These are phyloP conservation scores for Bombylius major DNA, from an alignment of 2,888 invertebrate genomes.

Conservation along the genomic window DNA sequence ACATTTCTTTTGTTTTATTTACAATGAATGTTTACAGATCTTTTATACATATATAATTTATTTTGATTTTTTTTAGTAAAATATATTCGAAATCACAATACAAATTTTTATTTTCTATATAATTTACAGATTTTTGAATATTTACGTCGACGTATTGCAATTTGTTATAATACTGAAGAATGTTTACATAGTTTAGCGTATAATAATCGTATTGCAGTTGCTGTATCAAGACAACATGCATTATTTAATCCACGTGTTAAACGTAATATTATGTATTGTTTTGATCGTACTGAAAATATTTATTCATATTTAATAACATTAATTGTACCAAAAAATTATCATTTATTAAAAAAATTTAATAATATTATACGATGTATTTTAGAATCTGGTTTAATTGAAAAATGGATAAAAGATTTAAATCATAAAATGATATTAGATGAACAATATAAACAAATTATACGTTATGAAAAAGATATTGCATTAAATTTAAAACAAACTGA, in stretches of 20 bases:
- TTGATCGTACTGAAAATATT: conserved; percentile 29
- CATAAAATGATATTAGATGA: conserved; percentile 23
- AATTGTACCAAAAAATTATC: conserved; percentile 29
- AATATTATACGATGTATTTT: conserved; percentile 28
- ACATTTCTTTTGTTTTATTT: too few relatives aligned
- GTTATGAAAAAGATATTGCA: conserved; percentile 11
- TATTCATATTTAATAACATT: conserved; percentile 31
- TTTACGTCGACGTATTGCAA: conserved; percentile 27
- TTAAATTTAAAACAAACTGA: conserved; percentile 23
- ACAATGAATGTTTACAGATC: too few relatives aligned
- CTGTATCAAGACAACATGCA: conserved; percentile 29
- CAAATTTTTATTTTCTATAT: too few relatives aligned
- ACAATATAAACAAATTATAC: background rate
- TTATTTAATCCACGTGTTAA: conserved; percentile 29
- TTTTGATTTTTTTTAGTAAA: too few relatives aligned
- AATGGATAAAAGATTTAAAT: conserved; percentile 31
- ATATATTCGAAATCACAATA: too few relatives aligned
- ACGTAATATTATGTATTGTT: conserved; percentile 28
- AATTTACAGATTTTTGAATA: conserved; percentile 24
- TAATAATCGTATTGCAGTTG: conserved; percentile 25
- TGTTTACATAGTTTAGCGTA: conserved; percentile 25
- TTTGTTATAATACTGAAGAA: conserved; percentile 29
- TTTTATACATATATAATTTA: too few relatives aligned
- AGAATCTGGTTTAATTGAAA: conserved; percentile 33
- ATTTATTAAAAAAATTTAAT: conserved; percentile 30